These are phyloP conservation scores for Spicauda simplicius DNA, from an alignment of 2,888 invertebrate genomes.

Conservation along the genomic window DNA sequence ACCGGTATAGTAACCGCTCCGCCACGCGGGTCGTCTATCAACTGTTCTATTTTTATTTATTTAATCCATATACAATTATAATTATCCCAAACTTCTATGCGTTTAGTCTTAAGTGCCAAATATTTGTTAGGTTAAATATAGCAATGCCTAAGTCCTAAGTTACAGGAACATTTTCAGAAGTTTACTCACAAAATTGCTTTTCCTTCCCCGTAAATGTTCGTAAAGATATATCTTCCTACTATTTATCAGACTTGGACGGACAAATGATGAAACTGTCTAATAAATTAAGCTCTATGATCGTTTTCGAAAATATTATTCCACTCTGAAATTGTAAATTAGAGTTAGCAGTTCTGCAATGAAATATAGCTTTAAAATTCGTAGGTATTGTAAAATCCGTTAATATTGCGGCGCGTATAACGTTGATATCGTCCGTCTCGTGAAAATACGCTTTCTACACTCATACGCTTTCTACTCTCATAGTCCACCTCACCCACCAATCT, in stretches of 20 bases:
- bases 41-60: too few species aligned
- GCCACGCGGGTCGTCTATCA: too few species aligned
- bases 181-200: slow-evolving; percentile 24
- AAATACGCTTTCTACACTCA: too few species aligned
- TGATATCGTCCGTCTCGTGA: too few species aligned
- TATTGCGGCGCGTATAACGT: too few species aligned
- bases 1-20: too few species aligned
- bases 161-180: slow-evolving; percentile 4
- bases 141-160: slow-evolving; percentile 16
- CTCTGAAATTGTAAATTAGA: background rate
- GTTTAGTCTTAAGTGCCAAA: background rate
- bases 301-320: background rate
- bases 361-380: too few species aligned
- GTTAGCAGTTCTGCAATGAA: too few species aligned
- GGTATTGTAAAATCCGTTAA: too few species aligned
- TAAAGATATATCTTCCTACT: slow-evolving; percentile 4
- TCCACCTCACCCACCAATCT: too few species aligned
- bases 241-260: slow-evolving; percentile 6
- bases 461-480: too few species aligned
- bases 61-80: too few species aligned
- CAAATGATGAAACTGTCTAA: slow-evolving; percentile 1
- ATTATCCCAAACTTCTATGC: background rate
- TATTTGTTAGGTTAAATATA: background rate
- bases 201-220: slow-evolving; percentile 9
- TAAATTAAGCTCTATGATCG: slow-evolving; percentile 2